These are phyloP conservation scores for Drosophila hamatofila DNA, from an alignment of 2,888 invertebrate species.

Conservation along the genomic window DNA sequence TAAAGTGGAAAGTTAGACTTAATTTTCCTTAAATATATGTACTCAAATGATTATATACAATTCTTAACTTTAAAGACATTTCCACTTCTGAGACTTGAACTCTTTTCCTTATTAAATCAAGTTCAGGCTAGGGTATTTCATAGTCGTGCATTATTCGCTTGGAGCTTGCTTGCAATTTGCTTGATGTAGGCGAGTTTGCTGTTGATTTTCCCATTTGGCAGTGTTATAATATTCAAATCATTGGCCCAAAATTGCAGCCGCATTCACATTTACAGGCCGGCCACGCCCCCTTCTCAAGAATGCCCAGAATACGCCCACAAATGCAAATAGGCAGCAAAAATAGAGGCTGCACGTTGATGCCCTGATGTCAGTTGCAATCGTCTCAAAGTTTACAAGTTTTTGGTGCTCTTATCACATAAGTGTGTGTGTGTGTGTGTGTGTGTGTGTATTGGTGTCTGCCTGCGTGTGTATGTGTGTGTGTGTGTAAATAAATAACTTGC, in stretches of 20 bases:
- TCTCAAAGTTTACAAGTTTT: conserved; percentile 21
- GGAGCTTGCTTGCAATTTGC: conserved; percentile 1
- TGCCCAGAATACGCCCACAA: conserved; percentile 10
- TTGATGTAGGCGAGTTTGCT: conserved; percentile 1
- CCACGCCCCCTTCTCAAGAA: neutral
- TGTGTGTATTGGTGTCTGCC: neutral
- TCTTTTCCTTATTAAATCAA: no score
- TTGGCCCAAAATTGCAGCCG: conserved; percentile 21
- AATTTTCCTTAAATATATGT: no score
- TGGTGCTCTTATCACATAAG: conserved; percentile 19
- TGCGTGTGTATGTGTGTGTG: conserved; percentile 2
- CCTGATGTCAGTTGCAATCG: conserved; percentile 49
- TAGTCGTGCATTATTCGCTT: neutral
- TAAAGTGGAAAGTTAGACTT: no score
- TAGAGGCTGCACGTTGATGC: conserved; percentile 35
- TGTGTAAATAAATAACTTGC: conserved; percentile 47
- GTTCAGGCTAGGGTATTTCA: conserved; percentile 1
- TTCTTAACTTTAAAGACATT: no score
- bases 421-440: neutral
- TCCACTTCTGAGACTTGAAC: no score
- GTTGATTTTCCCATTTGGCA: conserved; percentile 40
- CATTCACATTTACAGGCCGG: conserved; percentile 13
- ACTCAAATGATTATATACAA: no score
- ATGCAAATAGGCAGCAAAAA: conserved; percentile 48
- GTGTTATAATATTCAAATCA: conserved; percentile 50